Conservation (phyloP, 2,888 invertebrate species). For the Drosophila meridiana region DNA sequence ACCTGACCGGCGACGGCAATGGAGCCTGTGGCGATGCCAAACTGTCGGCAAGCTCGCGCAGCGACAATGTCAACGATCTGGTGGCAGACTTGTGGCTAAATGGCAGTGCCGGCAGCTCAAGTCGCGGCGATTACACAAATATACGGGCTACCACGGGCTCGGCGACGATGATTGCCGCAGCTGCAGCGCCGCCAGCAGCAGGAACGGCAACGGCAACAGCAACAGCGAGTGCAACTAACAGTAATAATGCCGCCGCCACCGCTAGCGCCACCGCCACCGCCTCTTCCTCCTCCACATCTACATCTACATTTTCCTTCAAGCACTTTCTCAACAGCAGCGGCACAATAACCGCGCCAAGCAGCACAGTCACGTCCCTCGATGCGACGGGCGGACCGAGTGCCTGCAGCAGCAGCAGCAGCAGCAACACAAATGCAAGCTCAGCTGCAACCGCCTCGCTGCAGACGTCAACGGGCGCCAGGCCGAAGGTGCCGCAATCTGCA, state of each 20-base stretch:
- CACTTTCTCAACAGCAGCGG: conserved; percentile 91
- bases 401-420: conserved; percentile 19
- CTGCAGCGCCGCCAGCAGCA: conserved; percentile 9
- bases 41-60: conserved; percentile 27
- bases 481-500: conserved; percentile 88
- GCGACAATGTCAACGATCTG: conserved; percentile 72
- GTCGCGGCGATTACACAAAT: conserved; percentile 75
- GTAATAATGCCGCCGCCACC: conserved; percentile 5
- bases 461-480: conserved; percentile 89
- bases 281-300: conserved; percentile 47
- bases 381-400: conserved; percentile 35
- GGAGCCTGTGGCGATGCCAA: conserved; percentile 49
- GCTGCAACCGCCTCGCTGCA: conserved; percentile 60
- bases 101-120: conserved; percentile 25
- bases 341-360: conserved; percentile 76
- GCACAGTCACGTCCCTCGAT: conserved; percentile 65
- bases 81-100: conserved; percentile 79
- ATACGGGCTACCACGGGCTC: conserved; percentile 54
- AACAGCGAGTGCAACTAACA: conserved; percentile 7
- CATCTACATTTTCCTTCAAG: conserved; percentile 90
- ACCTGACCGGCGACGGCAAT: conserved; percentile 43
- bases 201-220: neutral
- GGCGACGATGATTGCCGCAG: conserved; percentile 12
- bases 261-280: conserved; percentile 4
- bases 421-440: conserved; percentile 14